phyloP scores from a whole-genome alignment of 2,113 vertebrate genomes.

The Nesoenas mayeri region DNA sequence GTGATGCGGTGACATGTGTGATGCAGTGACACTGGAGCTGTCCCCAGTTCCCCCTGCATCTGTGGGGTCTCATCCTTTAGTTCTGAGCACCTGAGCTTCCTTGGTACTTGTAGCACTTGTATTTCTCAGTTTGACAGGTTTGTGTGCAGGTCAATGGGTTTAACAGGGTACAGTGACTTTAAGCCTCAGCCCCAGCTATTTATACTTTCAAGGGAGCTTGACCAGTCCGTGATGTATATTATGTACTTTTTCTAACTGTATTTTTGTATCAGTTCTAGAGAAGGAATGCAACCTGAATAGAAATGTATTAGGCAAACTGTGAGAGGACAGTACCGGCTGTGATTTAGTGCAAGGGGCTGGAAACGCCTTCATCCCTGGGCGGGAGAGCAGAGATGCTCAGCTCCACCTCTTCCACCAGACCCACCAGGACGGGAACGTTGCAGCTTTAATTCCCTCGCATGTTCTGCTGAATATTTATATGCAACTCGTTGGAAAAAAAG shows the following conservation, averaged over 20 bases:
- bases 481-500: not conserved
- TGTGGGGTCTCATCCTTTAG: rapidly evolving
- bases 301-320: not conserved
- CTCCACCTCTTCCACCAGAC: not conserved
- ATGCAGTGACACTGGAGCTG: not conserved
- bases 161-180: not conserved
- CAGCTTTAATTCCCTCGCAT: not conserved
- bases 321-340: not conserved
- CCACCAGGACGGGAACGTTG: not conserved
- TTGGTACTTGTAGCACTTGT: rapidly evolving
- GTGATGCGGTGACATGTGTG: too few species aligned
- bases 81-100: not conserved
- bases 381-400: not conserved
- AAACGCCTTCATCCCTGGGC: not conserved
- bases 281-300: not conserved
- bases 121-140: too few species aligned
- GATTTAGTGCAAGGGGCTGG: not conserved
- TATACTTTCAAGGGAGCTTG: too few species aligned
- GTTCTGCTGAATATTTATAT: not conserved
- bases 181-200: not conserved
- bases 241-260: not conserved
- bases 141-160: not conserved
- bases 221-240: not conserved
- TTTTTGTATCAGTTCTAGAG: not conserved
- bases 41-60: rapidly evolving